Evolutionary conservation across 2,113 vertebrate species (phyloP).

Genomic region (Amblyornis subalaris): DNA sequence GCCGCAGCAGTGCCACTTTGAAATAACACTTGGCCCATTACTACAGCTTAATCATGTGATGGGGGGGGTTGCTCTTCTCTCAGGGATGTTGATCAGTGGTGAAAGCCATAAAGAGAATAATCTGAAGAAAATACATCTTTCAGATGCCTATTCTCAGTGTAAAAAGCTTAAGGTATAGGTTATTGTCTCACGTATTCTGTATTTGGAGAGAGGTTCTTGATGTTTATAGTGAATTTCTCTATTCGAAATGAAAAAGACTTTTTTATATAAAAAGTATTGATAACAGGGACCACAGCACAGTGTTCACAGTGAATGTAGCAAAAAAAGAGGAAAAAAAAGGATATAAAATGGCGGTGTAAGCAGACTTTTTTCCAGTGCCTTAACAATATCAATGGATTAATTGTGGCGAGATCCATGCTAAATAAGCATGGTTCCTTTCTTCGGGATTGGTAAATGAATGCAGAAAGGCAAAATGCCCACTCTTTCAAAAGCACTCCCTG

Average conservation of each 20-base stretch:
- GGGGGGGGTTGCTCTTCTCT: background rate
- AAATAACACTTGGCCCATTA: fast-evolving
- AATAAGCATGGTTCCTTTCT: background rate
- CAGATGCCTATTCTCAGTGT: background rate
- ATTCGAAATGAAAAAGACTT: background rate
- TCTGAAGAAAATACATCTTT: background rate
- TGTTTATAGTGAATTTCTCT: background rate
- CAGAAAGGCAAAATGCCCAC: background rate
- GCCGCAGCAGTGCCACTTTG: fast-evolving
- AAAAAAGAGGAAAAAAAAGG: background rate
- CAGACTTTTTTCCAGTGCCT: background rate
- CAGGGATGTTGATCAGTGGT: background rate
- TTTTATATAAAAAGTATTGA: background rate
- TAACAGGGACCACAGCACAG: background rate
- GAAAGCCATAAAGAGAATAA: background rate
- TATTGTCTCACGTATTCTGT: background rate
- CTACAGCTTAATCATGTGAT: fast-evolving
- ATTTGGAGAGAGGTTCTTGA: background rate
- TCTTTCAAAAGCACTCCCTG: background rate
- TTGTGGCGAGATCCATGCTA: background rate
- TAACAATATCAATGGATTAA: background rate
- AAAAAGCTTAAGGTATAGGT: background rate
- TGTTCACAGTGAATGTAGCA: background rate
- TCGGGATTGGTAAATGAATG: fast-evolving
- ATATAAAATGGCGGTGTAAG: background rate